Percentiles rank a stretch among this genome's conserved stretches.
phyloP scores from a whole-genome alignment of 2,888 invertebrate species.

The Dryadula phaetusa region DNA sequence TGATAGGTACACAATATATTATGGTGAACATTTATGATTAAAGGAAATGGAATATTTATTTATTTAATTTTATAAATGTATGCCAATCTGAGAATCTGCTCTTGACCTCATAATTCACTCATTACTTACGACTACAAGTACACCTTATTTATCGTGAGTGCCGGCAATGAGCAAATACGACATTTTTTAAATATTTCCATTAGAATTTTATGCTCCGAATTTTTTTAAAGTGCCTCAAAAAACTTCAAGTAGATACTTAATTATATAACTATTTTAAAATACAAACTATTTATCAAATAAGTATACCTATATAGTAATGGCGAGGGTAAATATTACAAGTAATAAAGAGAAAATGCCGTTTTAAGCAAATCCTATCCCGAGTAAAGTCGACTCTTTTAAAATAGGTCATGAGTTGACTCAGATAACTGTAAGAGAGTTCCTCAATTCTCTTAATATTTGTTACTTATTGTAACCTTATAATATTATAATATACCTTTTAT shows the following conservation, averaged over 20 bases:
- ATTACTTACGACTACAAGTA: slow-evolving; percentile 33
- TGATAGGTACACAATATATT: neutral
- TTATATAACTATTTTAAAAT: neutral
- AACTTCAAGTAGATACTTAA: neutral
- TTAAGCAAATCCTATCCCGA: neutral
- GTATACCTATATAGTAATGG: too few relatives aligned
- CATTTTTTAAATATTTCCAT: slow-evolving; percentile 23
- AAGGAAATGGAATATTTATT: slow-evolving; percentile 12
- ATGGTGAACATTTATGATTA: neutral
- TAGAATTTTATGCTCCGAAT: neutral
- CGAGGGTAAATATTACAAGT: neutral
- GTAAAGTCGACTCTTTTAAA: slow-evolving; percentile 5
- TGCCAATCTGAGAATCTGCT: slow-evolving; percentile 29
- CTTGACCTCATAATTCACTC: slow-evolving; percentile 36
- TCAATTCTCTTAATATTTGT: neutral
- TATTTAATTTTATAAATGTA: slow-evolving; percentile 24
- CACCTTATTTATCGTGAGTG: slow-evolving; percentile 28
- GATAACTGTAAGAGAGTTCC: neutral
- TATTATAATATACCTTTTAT: neutral
- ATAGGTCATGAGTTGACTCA: neutral
- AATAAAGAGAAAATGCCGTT: neutral
- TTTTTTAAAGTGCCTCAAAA: neutral
- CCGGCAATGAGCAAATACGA: slow-evolving; percentile 31
- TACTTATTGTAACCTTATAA: neutral
- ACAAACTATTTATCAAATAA: neutral